Percentiles rank a stretch among this genome's conserved stretches.
Evolutionary conservation across 2,888 invertebrate species (phyloP).

Genomic region (Chalcosyrphus nemorum): DNA sequence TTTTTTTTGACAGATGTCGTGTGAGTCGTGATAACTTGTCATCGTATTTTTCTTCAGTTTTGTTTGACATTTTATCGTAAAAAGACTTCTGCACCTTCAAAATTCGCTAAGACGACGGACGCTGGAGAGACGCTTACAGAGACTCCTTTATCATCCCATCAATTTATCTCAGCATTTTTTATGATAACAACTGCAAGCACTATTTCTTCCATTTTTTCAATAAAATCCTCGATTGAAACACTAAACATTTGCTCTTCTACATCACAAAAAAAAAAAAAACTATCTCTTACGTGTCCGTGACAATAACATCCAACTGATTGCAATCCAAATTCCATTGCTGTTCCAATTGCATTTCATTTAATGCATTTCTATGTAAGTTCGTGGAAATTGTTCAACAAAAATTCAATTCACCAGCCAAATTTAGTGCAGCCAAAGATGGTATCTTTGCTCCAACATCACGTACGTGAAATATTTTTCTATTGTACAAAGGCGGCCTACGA

Average conservation of each 20-base stretch:
- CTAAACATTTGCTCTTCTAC: background rate
- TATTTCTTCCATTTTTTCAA: too few relatives aligned
- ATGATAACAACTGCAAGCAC: too few relatives aligned
- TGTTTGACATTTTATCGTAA: too few relatives aligned
- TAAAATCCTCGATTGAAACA: background rate
- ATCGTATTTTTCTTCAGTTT: too few relatives aligned
- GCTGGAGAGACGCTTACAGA: too few relatives aligned
- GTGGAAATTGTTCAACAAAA: constrained; percentile 24
- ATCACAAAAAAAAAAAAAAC: too few relatives aligned
- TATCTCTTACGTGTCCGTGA: constrained; percentile 38
- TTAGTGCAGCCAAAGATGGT: constrained; percentile 25
- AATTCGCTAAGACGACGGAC: too few relatives aligned
- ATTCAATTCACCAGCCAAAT: constrained; percentile 11
- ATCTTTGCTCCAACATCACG: constrained; percentile 50
- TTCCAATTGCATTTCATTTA: constrained; percentile 14
- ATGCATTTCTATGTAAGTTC: constrained; percentile 9
- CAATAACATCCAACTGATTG: constrained; percentile 38
- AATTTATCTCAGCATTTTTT: too few relatives aligned
- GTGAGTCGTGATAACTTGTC: too few relatives aligned
- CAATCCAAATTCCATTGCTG: constrained; percentile 24
- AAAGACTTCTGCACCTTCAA: too few relatives aligned
- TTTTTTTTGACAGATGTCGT: too few relatives aligned
- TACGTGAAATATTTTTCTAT: constrained; percentile 24
- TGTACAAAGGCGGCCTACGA: constrained; percentile 17
- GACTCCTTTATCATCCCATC: too few relatives aligned